These are phyloP conservation scores for Drosophila setosimentum DNA, from an alignment of 2,888 invertebrate species.

Conservation along the genomic window DNA sequence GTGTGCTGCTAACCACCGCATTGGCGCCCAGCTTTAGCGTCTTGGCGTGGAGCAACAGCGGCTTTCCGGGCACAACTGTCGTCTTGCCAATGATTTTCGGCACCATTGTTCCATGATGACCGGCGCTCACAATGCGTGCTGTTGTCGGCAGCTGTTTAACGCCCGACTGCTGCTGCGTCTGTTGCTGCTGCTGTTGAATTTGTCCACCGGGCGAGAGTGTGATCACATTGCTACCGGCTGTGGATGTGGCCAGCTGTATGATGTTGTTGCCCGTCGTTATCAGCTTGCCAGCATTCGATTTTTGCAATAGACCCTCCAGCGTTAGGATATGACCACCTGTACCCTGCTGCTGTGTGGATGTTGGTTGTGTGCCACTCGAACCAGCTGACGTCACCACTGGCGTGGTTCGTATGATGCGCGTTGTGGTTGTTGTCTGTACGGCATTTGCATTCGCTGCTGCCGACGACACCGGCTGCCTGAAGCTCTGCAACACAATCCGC, in stretches of 20 bases:
- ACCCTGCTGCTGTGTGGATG: conserved; percentile 86
- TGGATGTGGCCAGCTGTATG: conserved; percentile 85
- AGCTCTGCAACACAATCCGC: conserved; percentile 82
- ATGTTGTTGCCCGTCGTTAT: conserved; percentile 85
- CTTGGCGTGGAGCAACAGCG: conserved; percentile 65
- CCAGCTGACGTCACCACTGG: conserved; percentile 39
- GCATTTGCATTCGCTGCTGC: conserved; percentile 14
- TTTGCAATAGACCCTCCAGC: conserved; percentile 82
- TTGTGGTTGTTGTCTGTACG: conserved; percentile 47
- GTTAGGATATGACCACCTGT: conserved; percentile 84
- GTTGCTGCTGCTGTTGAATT: conserved; percentile 50
- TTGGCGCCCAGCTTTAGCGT: conserved; percentile 80
- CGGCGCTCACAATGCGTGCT: conserved; percentile 82
- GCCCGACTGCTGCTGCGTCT: conserved; percentile 51
- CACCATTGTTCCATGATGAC: conserved; percentile 55
- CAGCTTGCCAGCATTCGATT: conserved; percentile 66
- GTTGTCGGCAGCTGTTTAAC: conserved; percentile 43
- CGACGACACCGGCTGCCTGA: conserved; percentile 79
- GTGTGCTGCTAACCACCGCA: conserved; percentile 84
- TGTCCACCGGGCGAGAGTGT: conserved; percentile 50
- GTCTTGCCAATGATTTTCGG: conserved; percentile 85
- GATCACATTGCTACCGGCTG: conserved; percentile 50
- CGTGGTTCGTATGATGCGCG: conserved; percentile 64
- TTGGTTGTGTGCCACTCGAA: conserved; percentile 9
- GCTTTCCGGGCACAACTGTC: conserved; percentile 71